A percentile compares a stretch with the other conserved stretches of the same genome.
phyloP scores from a whole-genome alignment of 2,113 vertebrate species.

The Spizaetus ornatus region DNA sequence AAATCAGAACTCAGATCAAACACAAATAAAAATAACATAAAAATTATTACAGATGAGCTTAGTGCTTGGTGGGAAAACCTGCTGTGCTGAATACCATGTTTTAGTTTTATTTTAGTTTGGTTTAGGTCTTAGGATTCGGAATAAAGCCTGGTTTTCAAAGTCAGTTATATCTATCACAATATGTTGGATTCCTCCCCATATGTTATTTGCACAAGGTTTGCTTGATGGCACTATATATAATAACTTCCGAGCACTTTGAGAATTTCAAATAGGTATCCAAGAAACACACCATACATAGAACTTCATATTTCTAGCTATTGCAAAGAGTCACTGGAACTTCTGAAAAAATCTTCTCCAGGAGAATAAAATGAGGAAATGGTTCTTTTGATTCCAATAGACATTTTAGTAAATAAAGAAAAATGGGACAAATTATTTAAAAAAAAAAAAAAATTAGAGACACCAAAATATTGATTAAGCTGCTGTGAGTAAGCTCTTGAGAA shows the following conservation, averaged over 20 bases:
- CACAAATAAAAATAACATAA: neutral
- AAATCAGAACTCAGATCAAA: neutral
- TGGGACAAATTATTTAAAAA: neutral
- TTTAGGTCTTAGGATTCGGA: neutral
- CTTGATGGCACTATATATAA: neutral
- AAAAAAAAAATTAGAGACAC: neutral
- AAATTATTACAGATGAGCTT: neutral
- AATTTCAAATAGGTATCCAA: neutral
- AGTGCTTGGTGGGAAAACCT: neutral
- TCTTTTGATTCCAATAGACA: neutral
- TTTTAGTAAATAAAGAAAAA: slow-evolving; percentile 45
- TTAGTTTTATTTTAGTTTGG: neutral
- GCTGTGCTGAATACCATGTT: neutral
- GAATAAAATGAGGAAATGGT: neutral
- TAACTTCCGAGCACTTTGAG: neutral
- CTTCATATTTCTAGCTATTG: neutral
- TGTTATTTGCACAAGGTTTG: neutral
- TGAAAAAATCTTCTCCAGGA: neutral
- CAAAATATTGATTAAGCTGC: neutral
- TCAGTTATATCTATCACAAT: neutral
- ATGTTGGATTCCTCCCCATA: neutral
- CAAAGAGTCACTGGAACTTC: neutral
- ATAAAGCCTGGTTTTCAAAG: neutral
- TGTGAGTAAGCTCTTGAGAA: neutral
- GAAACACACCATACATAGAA: neutral